These are phyloP conservation scores for Cepaea nemoralis DNA, from an alignment of 1,140 invertebrate species.

Conservation along the genomic window DNA sequence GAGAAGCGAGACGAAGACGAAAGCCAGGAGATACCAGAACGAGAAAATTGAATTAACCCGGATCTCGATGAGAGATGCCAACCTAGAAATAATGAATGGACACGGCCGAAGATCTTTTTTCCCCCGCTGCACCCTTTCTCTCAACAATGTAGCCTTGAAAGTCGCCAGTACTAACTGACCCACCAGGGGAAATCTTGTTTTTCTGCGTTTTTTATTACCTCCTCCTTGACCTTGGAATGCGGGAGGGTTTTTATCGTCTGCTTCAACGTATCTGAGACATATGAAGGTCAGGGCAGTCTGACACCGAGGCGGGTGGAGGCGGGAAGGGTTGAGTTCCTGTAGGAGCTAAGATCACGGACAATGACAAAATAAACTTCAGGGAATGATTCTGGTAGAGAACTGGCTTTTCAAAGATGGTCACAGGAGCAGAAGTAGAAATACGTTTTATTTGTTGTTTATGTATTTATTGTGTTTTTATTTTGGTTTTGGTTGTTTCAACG, in stretches of 20 bases:
- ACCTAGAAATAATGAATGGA: neutral
- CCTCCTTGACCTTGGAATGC: neutral
- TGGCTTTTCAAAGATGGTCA: neutral
- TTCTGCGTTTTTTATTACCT: neutral
- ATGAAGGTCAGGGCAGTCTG: neutral
- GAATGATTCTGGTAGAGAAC: too few species aligned
- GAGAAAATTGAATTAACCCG: neutral
- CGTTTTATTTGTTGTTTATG: too few species aligned
- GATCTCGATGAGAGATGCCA: neutral
- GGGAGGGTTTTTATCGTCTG: neutral
- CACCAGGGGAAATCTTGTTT: neutral
- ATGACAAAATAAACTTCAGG: too few species aligned
- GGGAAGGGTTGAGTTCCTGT: too few species aligned
- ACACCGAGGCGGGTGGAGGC: neutral
- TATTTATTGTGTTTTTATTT: too few species aligned
- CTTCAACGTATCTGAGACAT: neutral
- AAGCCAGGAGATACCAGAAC: neutral
- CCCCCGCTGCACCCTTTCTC: neutral
- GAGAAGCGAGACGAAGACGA: neutral
- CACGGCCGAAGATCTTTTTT: neutral
- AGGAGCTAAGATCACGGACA: too few species aligned
- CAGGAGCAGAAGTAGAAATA: neutral
- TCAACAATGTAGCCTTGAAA: too few species aligned
- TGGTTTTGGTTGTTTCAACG: too few species aligned
- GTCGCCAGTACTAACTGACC: too few species aligned